Base-by-base conservation (phyloP, 2,797 vertebrate genomes). In the Xerus rutilus region DNA sequence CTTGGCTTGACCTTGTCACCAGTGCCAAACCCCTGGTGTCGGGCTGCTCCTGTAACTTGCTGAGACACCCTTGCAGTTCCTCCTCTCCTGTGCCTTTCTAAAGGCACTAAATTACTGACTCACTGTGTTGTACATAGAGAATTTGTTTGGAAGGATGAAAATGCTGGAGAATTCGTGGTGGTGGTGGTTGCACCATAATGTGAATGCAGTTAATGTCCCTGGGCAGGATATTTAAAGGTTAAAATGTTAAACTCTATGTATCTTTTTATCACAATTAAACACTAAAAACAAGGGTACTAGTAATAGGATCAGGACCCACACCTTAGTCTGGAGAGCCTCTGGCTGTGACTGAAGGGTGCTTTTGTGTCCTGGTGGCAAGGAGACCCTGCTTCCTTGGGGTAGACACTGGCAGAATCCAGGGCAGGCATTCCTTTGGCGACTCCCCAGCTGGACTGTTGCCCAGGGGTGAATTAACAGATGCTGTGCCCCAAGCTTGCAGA, bases 11-110 rank as follows among this genome's bases (percentile, higher is more conserved):
- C 28, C 6, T 43, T 35, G 54, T 85, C 45, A 49, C 69, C 43
- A 32, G 18, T 39, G 30, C 8, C 69, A 83, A 43, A 49, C 52
- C 20, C 35, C 21, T 25, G 21, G n/a, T 21, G 62, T 62, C 32
- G 28, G 62, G 28, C 67, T 88, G 79, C 28, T 65, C 47, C n/a
- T 23, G 5, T 23, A 3, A 25, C 69, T 89, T 39, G 21, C 54
- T 39, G 59, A 89, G 39, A 32, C 0, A 8, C 14, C 7, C 8
- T 14, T 67, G 0, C 4, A 15, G 23, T 67, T 1, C 2, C 4
- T 57, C 62, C 23, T 67, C 47, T 54, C 10, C 9, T 32, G 32
- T 57, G 11, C 49, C 73, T 79, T 86, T 89, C 62, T 8, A 89
- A 72, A 64, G 65, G 10, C 49, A 14, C 15, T 52, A 15, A 52